Evolutionary conservation across 2,113 vertebrate species (phyloP).

Genomic region (Forbesichthys papilliferus): DNA sequence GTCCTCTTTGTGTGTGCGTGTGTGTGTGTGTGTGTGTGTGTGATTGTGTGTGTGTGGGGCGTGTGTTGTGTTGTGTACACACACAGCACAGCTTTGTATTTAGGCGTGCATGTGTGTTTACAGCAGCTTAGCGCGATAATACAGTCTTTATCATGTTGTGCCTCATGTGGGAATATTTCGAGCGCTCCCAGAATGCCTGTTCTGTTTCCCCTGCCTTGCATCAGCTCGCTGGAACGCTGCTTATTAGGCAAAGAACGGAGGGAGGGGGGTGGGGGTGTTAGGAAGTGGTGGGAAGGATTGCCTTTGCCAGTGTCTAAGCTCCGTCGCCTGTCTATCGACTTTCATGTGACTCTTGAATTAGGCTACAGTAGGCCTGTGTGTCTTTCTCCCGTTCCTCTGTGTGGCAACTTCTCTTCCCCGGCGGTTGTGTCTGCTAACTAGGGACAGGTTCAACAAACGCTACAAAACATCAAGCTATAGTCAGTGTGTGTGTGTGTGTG

Average conservation of each 20-base stretch:
- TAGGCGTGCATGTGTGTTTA: conserved; percentile 74
- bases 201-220: conserved; percentile 80
- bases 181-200: conserved; percentile 76
- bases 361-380: conserved; percentile 19
- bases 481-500: conserved; percentile 41
- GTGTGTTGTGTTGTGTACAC: conserved; percentile 51
- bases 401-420: conserved; percentile 37
- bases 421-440: conserved; percentile 59
- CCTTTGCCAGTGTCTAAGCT: conserved; percentile 69
- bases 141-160: conserved; percentile 77
- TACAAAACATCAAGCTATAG: conserved; percentile 66
- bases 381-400: conserved; percentile 43
- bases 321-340: conserved; percentile 66
- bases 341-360: conserved; percentile 75
- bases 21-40: neutral
- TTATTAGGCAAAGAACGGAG: conserved; percentile 80
- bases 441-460: conserved; percentile 52
- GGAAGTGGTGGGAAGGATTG: conserved; percentile 31
- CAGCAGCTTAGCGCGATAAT: conserved; percentile 78
- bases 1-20: conserved; percentile 36
- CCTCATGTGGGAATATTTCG: conserved; percentile 79
- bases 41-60: neutral
- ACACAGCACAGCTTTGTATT: conserved; percentile 43
- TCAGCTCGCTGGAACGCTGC: conserved; percentile 79
- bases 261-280: conserved; percentile 46